Evolutionary conservation across 2,113 vertebrate genomes (phyloP).

Genomic region (Lophius piscatorius): DNA sequence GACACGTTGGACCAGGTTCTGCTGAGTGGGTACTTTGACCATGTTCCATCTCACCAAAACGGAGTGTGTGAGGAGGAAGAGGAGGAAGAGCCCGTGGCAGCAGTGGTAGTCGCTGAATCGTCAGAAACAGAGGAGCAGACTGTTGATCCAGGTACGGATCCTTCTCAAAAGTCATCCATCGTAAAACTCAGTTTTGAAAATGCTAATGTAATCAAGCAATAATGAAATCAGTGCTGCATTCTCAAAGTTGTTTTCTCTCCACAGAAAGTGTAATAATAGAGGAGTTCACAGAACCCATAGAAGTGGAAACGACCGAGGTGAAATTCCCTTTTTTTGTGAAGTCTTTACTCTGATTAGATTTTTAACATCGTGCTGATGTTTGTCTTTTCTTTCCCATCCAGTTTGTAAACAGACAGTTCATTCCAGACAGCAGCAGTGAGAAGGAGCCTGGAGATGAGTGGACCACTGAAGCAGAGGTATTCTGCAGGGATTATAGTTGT

Average conservation of each 20-base stretch:
- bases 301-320: slow-evolving; percentile 96
- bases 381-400: slow-evolving; percentile 74
- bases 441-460: slow-evolving; percentile 96
- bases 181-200: slow-evolving; percentile 3
- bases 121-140: slow-evolving; percentile 86
- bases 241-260: slow-evolving; percentile 32
- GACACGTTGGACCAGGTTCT: slow-evolving; percentile 91
- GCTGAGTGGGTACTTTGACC: slow-evolving; percentile 94
- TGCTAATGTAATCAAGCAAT: slow-evolving; percentile 10
- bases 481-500: slow-evolving; percentile 10
- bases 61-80: slow-evolving; percentile 91
- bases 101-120: slow-evolving; percentile 68
- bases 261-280: slow-evolving; percentile 89
- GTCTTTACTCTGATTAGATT: not conserved
- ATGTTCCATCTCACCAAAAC: slow-evolving; percentile 90
- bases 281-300: slow-evolving; percentile 90
- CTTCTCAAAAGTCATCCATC: not conserved
- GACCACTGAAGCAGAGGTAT: slow-evolving; percentile 94
- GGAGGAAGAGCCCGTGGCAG: slow-evolving; percentile 74
- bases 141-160: slow-evolving; percentile 84
- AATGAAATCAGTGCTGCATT: not conserved
- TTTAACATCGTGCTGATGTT: slow-evolving; percentile 1
- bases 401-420: slow-evolving; percentile 99
- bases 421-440: slow-evolving; percentile 92
- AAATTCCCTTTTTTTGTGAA: slow-evolving; percentile 9